These are phyloP conservation scores for Petrosia ficiformis DNA, from an alignment of 37 sponge, comb jelly and placozoan species.

Conservation along the genomic window DNA sequence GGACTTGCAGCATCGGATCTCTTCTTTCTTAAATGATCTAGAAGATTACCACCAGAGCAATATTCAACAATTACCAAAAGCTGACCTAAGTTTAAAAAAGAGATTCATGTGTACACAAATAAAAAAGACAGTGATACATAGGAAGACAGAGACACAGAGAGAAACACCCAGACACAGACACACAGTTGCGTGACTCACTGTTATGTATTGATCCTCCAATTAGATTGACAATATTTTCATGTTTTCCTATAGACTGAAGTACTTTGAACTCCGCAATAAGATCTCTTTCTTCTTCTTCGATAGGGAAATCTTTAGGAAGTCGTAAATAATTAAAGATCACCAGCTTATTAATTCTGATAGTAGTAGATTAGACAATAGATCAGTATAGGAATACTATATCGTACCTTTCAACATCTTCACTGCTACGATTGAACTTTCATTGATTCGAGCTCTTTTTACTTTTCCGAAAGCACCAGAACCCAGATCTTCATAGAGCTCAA, in stretches of 20 bases:
- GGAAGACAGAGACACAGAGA: too few relatives aligned
- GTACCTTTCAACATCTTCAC: slow-evolving; percentile 55
- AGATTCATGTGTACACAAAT: too few relatives aligned
- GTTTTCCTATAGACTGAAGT: slow-evolving; percentile 41
- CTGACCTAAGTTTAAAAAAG: too few relatives aligned
- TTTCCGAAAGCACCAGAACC: slow-evolving; percentile 57
- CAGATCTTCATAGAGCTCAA: slow-evolving; percentile 2
- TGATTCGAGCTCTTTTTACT: slow-evolving; percentile 33
- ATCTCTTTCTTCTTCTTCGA: slow-evolving; percentile 30
- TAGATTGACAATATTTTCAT: slow-evolving; percentile 38
- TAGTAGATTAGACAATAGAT: not conserved
- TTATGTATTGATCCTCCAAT: slow-evolving; percentile 27
- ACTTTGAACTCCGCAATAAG: slow-evolving; percentile 40
- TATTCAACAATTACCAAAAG: slow-evolving; percentile 40
- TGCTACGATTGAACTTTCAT: too few relatives aligned
- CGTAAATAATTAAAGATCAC: too few relatives aligned
- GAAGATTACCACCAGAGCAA: slow-evolving; percentile 36
- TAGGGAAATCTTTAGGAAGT: slow-evolving; percentile 1
- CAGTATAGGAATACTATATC: too few relatives aligned
- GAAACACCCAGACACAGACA: too few relatives aligned
- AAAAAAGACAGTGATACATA: too few relatives aligned
- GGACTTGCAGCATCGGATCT: slow-evolving; percentile 9
- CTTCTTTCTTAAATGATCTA: slow-evolving; percentile 36
- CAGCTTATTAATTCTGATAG: too few relatives aligned
- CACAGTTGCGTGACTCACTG: too few relatives aligned